Percentiles rank a stretch among this genome's conserved stretches.
phyloP scores from a whole-genome alignment of 1,140 invertebrate species.

The Kradibia gibbosae region DNA sequence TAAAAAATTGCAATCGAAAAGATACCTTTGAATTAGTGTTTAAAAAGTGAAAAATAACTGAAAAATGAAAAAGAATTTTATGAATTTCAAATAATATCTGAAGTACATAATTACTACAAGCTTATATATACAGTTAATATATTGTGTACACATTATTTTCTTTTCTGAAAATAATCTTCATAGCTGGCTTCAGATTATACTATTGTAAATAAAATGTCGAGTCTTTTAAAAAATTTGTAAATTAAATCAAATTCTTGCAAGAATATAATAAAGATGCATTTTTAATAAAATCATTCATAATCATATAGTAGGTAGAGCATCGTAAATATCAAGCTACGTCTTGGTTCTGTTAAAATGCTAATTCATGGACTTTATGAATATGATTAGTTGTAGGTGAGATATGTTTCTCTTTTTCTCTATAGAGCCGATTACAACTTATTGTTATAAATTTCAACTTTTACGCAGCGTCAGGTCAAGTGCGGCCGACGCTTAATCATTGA shows the following conservation, averaged over 20 bases:
- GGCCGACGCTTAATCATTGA: conserved; percentile 45
- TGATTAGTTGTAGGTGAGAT: conserved; percentile 39
- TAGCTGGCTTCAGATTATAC: background rate
- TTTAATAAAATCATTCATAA: conserved; percentile 30
- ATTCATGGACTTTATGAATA: conserved; percentile 38
- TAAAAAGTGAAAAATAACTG: too few species aligned
- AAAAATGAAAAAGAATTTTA: too few species aligned
- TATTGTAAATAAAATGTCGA: conserved; percentile 20
- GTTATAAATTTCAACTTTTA: conserved; percentile 13
- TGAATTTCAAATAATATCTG: too few species aligned
- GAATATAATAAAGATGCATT: conserved; percentile 5
- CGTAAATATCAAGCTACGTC: conserved; percentile 40
- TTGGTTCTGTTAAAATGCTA: conserved; percentile 9
- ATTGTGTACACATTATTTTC: background rate
- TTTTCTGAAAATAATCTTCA: background rate
- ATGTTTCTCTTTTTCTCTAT: conserved; percentile 14
- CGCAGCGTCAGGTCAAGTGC: background rate
- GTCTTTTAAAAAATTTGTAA: background rate
- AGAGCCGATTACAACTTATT: conserved; percentile 45
- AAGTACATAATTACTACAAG: too few species aligned
- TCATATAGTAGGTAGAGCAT: conserved; percentile 7
- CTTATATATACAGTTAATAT: background rate
- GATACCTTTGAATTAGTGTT: too few species aligned
- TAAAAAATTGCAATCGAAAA: too few species aligned
- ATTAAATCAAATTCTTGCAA: conserved; percentile 21